These are phyloP conservation scores for Desmophyllum pertusum DNA, from an alignment of 92 coral and sea anemone species.

Conservation along the genomic window DNA sequence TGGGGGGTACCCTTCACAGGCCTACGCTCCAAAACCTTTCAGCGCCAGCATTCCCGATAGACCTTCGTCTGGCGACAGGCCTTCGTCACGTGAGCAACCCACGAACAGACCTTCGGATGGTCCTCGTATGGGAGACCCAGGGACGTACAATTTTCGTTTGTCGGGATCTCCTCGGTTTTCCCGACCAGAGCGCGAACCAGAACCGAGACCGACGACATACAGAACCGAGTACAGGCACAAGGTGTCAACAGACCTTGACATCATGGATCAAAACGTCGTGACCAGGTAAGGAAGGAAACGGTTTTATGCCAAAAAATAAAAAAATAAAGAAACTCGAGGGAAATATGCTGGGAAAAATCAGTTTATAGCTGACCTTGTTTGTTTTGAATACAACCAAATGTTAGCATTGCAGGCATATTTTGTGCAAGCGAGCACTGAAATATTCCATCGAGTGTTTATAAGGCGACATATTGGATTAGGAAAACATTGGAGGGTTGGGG, in stretches of 20 bases:
- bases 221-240: conserved; percentile 72
- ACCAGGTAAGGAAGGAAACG: conserved; percentile 62
- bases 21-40: conserved; percentile 81
- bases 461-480: too few species aligned
- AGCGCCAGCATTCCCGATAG: conserved; percentile 37
- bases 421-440: too few species aligned
- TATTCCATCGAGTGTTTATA: too few species aligned
- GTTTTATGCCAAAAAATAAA: not conserved
- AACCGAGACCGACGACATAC: conserved; percentile 79
- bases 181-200: conserved; percentile 67
- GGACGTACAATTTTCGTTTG: conserved; percentile 67
- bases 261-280: conserved; percentile 59
- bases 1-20: conserved; percentile 64
- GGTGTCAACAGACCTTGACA: conserved; percentile 57
- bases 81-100: conserved; percentile 35
- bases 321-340: not conserved
- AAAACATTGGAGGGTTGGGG: too few species aligned
- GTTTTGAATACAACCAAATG: too few species aligned
- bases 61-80: conserved; percentile 39
- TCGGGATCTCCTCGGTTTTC: conserved; percentile 45
- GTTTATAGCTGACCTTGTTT: not conserved
- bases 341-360: not conserved
- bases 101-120: conserved; percentile 29
- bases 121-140: conserved; percentile 66
- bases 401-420: too few species aligned